A percentile compares a stretch with the other conserved stretches of the same genome.
These are phyloP conservation scores for Melolontha melolontha DNA, from an alignment of 2,888 invertebrate genomes.

Conservation along the genomic window DNA sequence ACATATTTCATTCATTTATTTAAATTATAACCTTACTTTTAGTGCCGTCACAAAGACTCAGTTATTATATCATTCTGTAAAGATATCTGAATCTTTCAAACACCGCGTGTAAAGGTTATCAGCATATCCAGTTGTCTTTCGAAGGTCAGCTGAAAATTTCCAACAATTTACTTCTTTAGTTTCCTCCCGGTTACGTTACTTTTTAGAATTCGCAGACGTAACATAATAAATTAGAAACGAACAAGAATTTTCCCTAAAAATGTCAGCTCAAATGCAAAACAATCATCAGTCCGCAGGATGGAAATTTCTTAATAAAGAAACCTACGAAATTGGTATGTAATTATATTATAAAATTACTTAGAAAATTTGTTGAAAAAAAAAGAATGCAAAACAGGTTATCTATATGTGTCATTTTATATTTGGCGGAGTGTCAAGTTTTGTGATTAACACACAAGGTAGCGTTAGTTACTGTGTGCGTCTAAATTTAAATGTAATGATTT, in stretches of 20 bases:
- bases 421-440: constrained; percentile 15
- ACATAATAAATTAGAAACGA: not conserved
- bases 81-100: constrained; percentile 2
- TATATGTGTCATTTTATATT: constrained; percentile 14
- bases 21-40: constrained; percentile 28
- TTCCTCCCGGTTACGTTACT: constrained; percentile 10
- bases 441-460: not conserved
- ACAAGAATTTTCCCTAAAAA: constrained; percentile 1
- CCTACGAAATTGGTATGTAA: constrained; percentile 48
- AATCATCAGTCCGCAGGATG: constrained; percentile 44
- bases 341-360: constrained; percentile 3
- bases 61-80: not conserved
- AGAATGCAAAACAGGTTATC: not conserved
- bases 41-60: not conserved
- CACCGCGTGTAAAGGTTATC: constrained; percentile 41
- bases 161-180: not conserved
- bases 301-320: constrained; percentile 50
- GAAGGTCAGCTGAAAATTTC: constrained; percentile 33
- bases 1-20: not conserved
- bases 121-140: constrained; percentile 19
- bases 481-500: no score
- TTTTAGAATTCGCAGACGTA: constrained; percentile 7
- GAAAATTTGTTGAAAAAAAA: constrained; percentile 4
- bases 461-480: no score
- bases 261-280: constrained; percentile 11